Base-by-base conservation (phyloP, 2,888 invertebrate genomes). In the Agrilus biguttatus region DNA sequence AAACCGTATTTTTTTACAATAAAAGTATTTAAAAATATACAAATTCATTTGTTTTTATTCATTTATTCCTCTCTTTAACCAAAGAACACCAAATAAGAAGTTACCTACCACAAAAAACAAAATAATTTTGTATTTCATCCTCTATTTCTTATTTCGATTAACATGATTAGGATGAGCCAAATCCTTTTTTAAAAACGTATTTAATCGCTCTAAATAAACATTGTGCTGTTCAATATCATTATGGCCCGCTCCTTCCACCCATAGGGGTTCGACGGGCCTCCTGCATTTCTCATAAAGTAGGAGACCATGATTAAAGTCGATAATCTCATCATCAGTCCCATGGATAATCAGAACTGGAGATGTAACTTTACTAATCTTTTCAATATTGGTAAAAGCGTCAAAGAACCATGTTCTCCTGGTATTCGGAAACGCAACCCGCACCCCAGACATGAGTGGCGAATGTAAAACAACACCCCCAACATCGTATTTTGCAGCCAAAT, bases 331-430 rank as follows among this genome's bases (percentile, higher is more conserved):
- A 59, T 92, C 90, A 42, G 92, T 92, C 56, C 93, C 93, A 65
- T 93, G 93, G 58, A 93, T 93, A 37, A 93, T 91, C 58, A 93
- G 74, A 58, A 92, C 91, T 37, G 91, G 92, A 50, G 90, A 89
- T 60, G 85, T 85, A 49, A 93, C 89, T 68, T 90, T 88, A 47
- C 88, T 87, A 55, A 91, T 88, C 73, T 92, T 92, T 71, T 93
- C 91, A 70, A 93, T 93, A 70, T 89, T 91, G 75, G 91, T 89
- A 65, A 92, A 93, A 53, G 90, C 90, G 73, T 93, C 93, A 65
- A 91, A 92, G 70, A 90, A 93, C 89, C 90, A 90, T 36, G 89
- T 89, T 60, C 89, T 75, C 66, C 86, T 86, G 41, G 90, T 91
- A 57, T 89, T 89, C 39, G 91, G 89, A 65, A 91, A 93, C 49